These are phyloP conservation scores for Masnerella sp. DNA, from an alignment of 2,888 invertebrate genomes.

Conservation along the genomic window DNA sequence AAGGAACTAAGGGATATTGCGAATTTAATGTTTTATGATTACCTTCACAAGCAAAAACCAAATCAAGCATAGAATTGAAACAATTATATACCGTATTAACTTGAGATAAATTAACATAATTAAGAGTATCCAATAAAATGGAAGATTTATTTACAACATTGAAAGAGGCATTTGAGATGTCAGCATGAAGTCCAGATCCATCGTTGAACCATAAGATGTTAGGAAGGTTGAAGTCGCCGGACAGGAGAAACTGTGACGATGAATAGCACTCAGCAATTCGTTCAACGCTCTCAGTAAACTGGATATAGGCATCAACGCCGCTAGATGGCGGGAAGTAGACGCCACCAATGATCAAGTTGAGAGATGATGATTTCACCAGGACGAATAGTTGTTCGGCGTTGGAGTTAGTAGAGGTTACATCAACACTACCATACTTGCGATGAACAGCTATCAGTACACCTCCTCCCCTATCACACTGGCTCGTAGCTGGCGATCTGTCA, in stretches of 20 bases:
- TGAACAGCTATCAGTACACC: slow-evolving; percentile 5
- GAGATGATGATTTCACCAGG: background rate
- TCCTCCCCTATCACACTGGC: slow-evolving; percentile 6
- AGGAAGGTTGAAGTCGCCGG: slow-evolving; percentile 14
- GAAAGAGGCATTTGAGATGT: background rate
- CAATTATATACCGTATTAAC: background rate
- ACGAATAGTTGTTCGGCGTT: slow-evolving; percentile 4
- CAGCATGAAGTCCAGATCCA: background rate
- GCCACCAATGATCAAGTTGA: background rate
- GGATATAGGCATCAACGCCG: background rate
- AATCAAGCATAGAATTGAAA: background rate
- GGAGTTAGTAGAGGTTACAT: background rate
- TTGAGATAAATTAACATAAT: background rate
- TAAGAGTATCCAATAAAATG: background rate
- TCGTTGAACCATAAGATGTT: background rate
- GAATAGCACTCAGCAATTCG: slow-evolving; percentile 1
- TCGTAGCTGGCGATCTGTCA: background rate
- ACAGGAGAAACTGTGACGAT: background rate
- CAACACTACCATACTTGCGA: background rate
- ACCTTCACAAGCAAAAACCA: background rate
- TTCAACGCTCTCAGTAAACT: background rate
- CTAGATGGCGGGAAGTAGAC: slow-evolving; percentile 1
- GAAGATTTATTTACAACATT: background rate
- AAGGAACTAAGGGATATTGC: background rate
- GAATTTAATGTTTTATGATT: background rate